Conservation (phyloP, 1,140 invertebrate species). For the Anoplolepis gracilipes region DNA sequence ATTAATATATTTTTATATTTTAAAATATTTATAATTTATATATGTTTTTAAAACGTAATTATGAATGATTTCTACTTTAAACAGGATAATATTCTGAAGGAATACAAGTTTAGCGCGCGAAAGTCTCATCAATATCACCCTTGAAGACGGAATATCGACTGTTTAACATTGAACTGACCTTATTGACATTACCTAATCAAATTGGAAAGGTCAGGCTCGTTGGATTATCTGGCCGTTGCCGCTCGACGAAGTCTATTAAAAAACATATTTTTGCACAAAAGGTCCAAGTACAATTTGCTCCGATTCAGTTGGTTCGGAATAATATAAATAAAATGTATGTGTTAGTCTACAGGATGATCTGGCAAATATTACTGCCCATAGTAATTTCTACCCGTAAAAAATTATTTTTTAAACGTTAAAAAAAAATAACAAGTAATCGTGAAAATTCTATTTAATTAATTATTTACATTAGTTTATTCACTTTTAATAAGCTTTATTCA, state of each 20-base stretch:
- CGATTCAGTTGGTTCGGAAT: background rate
- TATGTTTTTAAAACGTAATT: background rate
- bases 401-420: slow-evolving; percentile 30
- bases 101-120: too few species aligned
- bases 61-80: background rate
- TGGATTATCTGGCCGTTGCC: slow-evolving; percentile 68
- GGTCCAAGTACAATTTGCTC: slow-evolving; percentile 51
- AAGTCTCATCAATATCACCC: slow-evolving; percentile 42
- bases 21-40: background rate
- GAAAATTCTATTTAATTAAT: background rate
- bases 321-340: slow-evolving; percentile 41
- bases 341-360: background rate
- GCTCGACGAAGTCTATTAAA: slow-evolving; percentile 55
- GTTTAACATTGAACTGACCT: slow-evolving; percentile 79
- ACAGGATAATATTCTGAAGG: too few species aligned
- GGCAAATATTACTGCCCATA: background rate
- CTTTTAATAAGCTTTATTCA: background rate
- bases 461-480: background rate
- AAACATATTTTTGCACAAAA: slow-evolving; percentile 65
- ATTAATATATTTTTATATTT: too few species aligned
- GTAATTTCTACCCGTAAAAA: background rate
- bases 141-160: slow-evolving; percentile 57
- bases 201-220: slow-evolving; percentile 79
- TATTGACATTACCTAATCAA: slow-evolving; percentile 81
- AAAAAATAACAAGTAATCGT: background rate